Base-by-base conservation (phyloP, 2,113 vertebrate species). In the Corythoichthys haematopterus region DNA sequence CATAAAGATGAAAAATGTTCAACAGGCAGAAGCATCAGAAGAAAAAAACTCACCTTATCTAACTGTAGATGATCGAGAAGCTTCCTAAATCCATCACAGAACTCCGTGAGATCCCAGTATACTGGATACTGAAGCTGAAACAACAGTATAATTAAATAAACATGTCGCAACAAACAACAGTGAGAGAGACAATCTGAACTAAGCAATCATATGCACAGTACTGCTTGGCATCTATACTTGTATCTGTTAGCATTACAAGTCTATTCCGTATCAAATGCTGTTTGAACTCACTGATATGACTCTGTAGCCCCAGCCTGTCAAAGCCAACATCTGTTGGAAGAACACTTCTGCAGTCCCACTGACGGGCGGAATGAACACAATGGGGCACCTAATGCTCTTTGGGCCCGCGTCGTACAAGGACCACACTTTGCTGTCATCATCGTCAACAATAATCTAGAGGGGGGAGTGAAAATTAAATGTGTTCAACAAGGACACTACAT, bases 401-500 rank as follows among this genome's bases (percentile, higher is more conserved):
- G 97, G 97, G 37, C 97, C 97, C 0, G 97, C 96, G 7, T 99
- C 97, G 8, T 99, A 99, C 64, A 99, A 88, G 0, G 97, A 96
- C 97, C 97, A 99, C 58, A 99, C 94, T 85, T 99, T 99, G 68
- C 96, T 98, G 91, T 99, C 97, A 0, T 99, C 97, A 38, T 99
- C 97, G 0, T 99, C 97, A 11, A 99, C 97, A 11, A 99, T 99
- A 55, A 99, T 97, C 97, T 99, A 56, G 40, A 16, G 14, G 35
- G 14, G 35, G 13, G n/a, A 16, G n/a, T n/a, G 48, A 16, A 38
- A 2, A 16, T 33, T 1, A 36, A 10, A 59, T 7, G 33, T 4
- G 13, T n/a, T 28, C n/a, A 55, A 28, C 52, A 55, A 6, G 52
- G n/a, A 55, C n/a, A n/a, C n/a, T n/a, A n/a, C n/a, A n/a, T n/a